Percentiles rank a stretch among this genome's conserved stretches.
Evolutionary conservation across 1,140 invertebrate genomes (phyloP).

Genomic region (Mamestra configurata): DNA sequence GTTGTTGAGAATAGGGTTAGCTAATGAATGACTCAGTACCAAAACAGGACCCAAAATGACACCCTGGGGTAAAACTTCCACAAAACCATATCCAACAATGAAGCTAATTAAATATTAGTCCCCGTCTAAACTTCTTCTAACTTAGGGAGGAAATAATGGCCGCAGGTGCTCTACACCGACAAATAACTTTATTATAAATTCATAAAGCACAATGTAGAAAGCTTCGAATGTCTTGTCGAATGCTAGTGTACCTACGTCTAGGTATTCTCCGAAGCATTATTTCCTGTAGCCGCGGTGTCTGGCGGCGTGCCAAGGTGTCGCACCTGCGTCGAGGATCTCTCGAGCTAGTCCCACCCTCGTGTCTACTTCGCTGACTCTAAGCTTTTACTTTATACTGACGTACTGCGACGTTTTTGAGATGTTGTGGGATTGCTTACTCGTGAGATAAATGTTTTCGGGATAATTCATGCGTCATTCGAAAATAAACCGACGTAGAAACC

Average conservation of each 20-base stretch:
- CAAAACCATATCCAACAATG: not conserved
- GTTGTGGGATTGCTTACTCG: not conserved
- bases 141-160: not conserved
- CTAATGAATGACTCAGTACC: not conserved
- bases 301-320: conserved; percentile 28
- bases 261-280: conserved; percentile 4
- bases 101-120: not conserved
- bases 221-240: not conserved
- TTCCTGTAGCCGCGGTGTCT: conserved; percentile 22
- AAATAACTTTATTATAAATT: not conserved
- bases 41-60: not conserved
- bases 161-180: no score
- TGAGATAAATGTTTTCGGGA: not conserved
- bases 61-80: not conserved
- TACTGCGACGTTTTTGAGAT: not conserved
- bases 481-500: no score
- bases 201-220: conserved; percentile 5
- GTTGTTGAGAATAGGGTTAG: no score
- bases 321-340: conserved; percentile 35
- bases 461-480: not conserved
- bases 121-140: not conserved
- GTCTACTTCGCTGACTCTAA: conserved; percentile 17
- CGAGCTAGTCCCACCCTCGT: conserved; percentile 4
- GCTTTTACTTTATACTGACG: not conserved
- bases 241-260: conserved; percentile 1